phyloP scores from a whole-genome alignment of 2,113 vertebrate species.

The Tragelaphus strepsiceros region DNA sequence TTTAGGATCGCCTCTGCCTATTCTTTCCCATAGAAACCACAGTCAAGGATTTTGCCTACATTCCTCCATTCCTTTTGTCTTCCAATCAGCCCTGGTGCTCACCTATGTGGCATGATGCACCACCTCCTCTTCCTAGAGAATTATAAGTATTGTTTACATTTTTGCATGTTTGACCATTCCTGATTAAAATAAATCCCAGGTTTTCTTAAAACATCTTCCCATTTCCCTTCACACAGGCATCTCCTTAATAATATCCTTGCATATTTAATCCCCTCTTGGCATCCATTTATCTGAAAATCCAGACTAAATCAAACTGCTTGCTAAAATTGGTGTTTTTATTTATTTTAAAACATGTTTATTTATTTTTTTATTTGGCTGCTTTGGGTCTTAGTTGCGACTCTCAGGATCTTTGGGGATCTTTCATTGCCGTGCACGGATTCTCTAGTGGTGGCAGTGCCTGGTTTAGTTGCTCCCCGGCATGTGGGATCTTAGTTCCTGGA shows the following conservation, averaged over 20 bases:
- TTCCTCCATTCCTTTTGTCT: background rate
- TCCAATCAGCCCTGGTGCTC: background rate
- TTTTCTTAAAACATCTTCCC: background rate
- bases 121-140: background rate
- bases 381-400: background rate
- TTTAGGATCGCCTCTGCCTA: background rate
- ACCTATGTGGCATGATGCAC: background rate
- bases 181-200: background rate
- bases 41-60: background rate
- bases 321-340: background rate
- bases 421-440: background rate
- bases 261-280: background rate
- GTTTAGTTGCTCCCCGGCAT: background rate
- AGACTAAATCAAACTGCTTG: background rate
- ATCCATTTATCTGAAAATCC: background rate
- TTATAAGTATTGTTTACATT: background rate
- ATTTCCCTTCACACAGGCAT: background rate
- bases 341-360: background rate
- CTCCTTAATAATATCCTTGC: background rate
- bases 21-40: background rate
- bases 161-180: background rate
- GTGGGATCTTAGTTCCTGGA: background rate
- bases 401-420: background rate
- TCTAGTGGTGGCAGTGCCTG: background rate
- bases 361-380: background rate